Evolutionary conservation across 2,113 vertebrate species (phyloP), one percentile per base, ranked within the genome.

Genomic region (Notiomystis cincta): DNA sequence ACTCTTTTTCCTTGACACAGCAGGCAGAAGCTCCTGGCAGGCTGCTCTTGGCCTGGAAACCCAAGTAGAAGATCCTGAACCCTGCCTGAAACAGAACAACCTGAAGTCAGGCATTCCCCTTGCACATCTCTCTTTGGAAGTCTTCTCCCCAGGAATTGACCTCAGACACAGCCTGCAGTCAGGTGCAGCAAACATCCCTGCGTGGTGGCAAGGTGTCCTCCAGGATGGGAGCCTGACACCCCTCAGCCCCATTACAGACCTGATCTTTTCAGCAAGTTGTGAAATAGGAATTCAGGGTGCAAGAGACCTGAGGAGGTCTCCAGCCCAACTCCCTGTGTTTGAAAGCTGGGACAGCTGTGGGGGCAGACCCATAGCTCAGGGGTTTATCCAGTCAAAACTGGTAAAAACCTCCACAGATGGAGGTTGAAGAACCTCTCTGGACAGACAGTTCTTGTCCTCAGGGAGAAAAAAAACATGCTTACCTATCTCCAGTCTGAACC

Each of bases 181-280:
- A 77, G 54, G 44, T 6, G 15, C 35, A 48, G 51, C 62, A 83
- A 79, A 18, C 4, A 58, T 3, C 35, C 30, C 25, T 13, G 47
- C 0, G 0, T 4, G 9, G 31, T 27, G 16, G 24, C 38, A n/a
- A 35, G 0, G 6, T 3, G 28, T 42, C 35, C 44, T 45, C 64
- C 61, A 30, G 51, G 77, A 30, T 71, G 16, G 31, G 40, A 71
- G 48, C 40, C 38, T 21, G 40, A 61, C 17, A 78, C 4, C 7
- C 23, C 30, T 69, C 54, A 51, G 25, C 30, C 31, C 28, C 44
- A 28, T 4, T 6, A 35, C 42, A 78, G 73, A 87, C 3, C 23
- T 42, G 6, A 6, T 7, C 5, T 35, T n/a, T 42, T 27, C n/a
- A 65, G 33, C 47, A 62, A n/a, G n/a, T 3, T 27, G 28, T 66